Evolutionary conservation across 2,888 invertebrate species (phyloP).

Genomic region (Perdita meconis): DNA sequence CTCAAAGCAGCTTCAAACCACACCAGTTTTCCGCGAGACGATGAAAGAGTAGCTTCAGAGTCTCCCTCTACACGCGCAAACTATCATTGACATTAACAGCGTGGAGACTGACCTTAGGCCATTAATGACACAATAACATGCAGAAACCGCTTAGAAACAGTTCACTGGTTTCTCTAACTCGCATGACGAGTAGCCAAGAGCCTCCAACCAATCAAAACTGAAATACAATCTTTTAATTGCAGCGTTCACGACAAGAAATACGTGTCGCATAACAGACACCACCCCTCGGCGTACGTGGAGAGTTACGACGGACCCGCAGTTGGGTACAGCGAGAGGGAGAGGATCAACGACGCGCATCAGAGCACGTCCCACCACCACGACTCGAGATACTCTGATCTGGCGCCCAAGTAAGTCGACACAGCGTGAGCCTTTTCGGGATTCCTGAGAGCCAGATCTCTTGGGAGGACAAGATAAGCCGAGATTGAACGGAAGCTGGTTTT

Average conservation of each 20-base stretch:
- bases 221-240: conserved; percentile 68
- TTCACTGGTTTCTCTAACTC: conserved; percentile 67
- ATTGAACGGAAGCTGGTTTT: background rate
- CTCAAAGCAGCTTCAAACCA: no score
- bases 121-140: conserved; percentile 49
- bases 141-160: conserved; percentile 57
- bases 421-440: conserved; percentile 1
- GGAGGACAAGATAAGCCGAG: conserved; percentile 26
- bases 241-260: conserved; percentile 83
- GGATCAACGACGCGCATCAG: conserved; percentile 82
- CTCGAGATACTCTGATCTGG: conserved; percentile 93
- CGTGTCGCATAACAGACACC: conserved; percentile 85
- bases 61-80: conserved; percentile 10
- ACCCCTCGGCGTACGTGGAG: conserved; percentile 84
- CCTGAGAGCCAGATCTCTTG: background rate
- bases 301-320: conserved; percentile 85
- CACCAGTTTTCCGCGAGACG: no score
- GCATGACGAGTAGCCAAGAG: conserved; percentile 66
- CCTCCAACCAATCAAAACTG: background rate
- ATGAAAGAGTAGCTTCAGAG: conserved; percentile 17
- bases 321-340: conserved; percentile 81
- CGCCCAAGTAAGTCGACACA: conserved; percentile 91
- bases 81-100: conserved; percentile 6
- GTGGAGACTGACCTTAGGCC: conserved; percentile 18
- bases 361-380: conserved; percentile 86